A percentile compares a stretch with the other conserved stretches of the same genome.
These are phyloP conservation scores for Lichenostomus cassidix DNA, from an alignment of 2,113 vertebrate species.

Conservation along the genomic window DNA sequence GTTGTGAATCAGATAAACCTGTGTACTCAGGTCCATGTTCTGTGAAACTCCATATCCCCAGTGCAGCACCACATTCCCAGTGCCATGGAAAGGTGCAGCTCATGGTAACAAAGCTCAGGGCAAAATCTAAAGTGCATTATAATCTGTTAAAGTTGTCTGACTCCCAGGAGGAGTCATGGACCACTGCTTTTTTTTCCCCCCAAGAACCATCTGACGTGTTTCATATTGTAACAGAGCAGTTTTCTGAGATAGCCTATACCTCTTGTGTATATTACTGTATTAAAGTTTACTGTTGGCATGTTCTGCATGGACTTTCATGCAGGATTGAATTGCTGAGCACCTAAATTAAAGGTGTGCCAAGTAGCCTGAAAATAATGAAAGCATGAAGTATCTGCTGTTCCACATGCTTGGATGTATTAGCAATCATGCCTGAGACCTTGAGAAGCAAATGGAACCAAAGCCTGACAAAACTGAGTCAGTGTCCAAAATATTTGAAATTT, in stretches of 20 bases:
- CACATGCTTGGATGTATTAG: neutral
- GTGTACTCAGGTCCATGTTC: neutral
- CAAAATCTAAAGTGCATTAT: neutral
- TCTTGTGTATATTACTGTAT: neutral
- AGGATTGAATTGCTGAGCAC: neutral
- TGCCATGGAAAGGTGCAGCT: neutral
- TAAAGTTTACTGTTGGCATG: neutral
- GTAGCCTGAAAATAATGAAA: neutral
- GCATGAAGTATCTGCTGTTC: neutral
- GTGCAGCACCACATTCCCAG: neutral
- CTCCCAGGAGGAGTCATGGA: neutral
- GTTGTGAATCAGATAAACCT: neutral
- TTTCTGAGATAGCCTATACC: neutral
- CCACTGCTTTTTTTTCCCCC: neutral
- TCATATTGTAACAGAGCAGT: neutral
- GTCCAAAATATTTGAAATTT: neutral
- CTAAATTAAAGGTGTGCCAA: conserved; percentile 18
- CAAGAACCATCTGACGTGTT: neutral
- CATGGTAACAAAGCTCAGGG: neutral
- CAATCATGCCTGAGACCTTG: neutral
- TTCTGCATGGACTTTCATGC: neutral
- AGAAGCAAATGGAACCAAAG: neutral
- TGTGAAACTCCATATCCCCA: neutral
- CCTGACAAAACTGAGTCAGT: neutral
- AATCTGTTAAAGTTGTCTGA: neutral